Evolutionary conservation across 2,888 invertebrate species (phyloP).

Genomic region (Dermolepida albohirtum): DNA sequence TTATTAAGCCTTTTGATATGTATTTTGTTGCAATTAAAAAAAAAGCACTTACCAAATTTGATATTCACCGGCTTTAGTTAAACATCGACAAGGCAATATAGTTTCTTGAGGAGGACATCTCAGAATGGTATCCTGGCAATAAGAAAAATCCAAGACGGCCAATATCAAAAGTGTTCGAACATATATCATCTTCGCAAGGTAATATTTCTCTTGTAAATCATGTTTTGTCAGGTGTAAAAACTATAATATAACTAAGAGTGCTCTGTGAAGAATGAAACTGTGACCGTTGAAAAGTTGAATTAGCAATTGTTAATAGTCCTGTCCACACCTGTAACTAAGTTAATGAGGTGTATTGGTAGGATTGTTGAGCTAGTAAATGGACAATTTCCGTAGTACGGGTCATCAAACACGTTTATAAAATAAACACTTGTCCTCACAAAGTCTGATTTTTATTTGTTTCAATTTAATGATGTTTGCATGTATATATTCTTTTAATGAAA

Average conservation of each 20-base stretch:
- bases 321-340: constrained; percentile 41
- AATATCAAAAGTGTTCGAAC: constrained; percentile 7
- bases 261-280: background rate
- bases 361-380: constrained; percentile 16
- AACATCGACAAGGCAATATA: constrained; percentile 86
- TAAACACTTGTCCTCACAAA: constrained; percentile 18
- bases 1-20: too few species aligned
- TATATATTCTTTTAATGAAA: too few species aligned
- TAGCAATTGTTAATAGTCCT: constrained; percentile 26
- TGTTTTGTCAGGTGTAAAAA: constrained; percentile 16
- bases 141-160: constrained; percentile 30
- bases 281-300: constrained; percentile 19
- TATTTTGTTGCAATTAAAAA: background rate
- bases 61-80: constrained; percentile 79
- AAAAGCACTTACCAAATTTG: constrained; percentile 81
- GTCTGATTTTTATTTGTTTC: constrained; percentile 1
- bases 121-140: constrained; percentile 14
- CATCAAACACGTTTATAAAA: constrained; percentile 35
- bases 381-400: constrained; percentile 34
- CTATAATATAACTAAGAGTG: background rate
- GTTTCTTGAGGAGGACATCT: constrained; percentile 80
- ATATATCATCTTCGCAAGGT: constrained; percentile 29
- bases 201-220: constrained; percentile 27
- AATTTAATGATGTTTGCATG: too few species aligned
- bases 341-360: constrained; percentile 32